Base-by-base conservation (phyloP, 1,140 invertebrate genomes). In the Drosophila pruinosa region DNA sequence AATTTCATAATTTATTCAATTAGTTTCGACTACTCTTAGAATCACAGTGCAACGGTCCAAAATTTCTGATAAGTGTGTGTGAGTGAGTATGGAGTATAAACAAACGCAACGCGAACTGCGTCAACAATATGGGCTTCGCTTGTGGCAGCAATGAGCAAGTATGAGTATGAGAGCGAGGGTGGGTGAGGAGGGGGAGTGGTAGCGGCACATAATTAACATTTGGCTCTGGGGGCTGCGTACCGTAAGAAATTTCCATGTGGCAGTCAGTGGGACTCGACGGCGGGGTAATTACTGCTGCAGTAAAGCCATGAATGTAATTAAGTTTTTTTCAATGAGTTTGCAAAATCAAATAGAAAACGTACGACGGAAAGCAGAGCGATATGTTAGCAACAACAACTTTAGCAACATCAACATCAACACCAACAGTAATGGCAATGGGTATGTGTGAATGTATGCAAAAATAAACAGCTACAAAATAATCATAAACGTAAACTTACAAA, bases 281-380 rank as follows among this genome's bases (percentile, higher is more conserved):
- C 38, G 39, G 39, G 48, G 62, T 75, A 79, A 83, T 83, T 80
- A 78, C 65, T 67, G 79, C 54, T 74, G 78, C 65, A 63, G 38
- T 47, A 47, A 67, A 88, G 77, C 82, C 82, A 81, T 88, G 81
- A 85, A 88, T 85, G 80, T 88, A 85, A 88, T 85, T 85, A 85
- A 82, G 48, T 36, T 61, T 76, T 70, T 59, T 74, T 78, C 78
- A 69, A 83, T 81, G 78, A 81, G 78, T 78, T 72, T 80, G 78
- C 78, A 74, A 82, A 83, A 83, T 65, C 65, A 77, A 86, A 86
- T 76, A 75, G 68, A 86, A 83, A 85, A 85, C 75, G 62, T 61
- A 81, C 58, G 73, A 77, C 64, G 57, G 75, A 57, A 52, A 78
- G 56, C 70, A 82, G 64, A 83, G 79, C 79, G 61, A 80, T 72